A percentile compares a stretch with the other conserved stretches of the same genome.
phyloP scores from a whole-genome alignment of 2,888 invertebrate species.

The Cylindroiulus punctatus region DNA sequence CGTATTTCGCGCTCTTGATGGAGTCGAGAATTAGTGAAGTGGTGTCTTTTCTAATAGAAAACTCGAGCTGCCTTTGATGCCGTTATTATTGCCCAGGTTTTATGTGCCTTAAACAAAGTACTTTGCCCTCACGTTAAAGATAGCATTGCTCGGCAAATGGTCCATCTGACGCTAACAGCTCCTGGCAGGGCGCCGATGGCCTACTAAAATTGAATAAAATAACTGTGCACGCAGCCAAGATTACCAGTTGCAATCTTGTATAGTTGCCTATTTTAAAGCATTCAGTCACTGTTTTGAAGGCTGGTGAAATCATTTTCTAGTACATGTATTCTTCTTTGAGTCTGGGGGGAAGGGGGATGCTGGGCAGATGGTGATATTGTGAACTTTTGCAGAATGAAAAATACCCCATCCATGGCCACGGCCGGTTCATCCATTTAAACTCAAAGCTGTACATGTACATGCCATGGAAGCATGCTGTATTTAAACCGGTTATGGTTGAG shows the following conservation, averaged over 20 bases:
- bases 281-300: neutral
- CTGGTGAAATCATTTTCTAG: neutral
- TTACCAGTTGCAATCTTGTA: neutral
- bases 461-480: too few relatives aligned
- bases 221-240: neutral
- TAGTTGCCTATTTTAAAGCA: neutral
- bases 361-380: neutral
- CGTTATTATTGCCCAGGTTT: neutral
- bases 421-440: too few relatives aligned
- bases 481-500: too few relatives aligned
- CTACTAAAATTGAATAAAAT: conserved; percentile 26
- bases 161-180: conserved; percentile 3
- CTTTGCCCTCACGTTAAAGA: conserved; percentile 25
- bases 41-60: conserved; percentile 14
- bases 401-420: too few relatives aligned
- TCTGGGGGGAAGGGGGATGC: neutral
- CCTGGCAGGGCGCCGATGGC: conserved; percentile 20
- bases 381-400: neutral
- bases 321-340: neutral
- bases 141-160: conserved; percentile 22
- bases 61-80: conserved; percentile 21
- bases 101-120: conserved; percentile 32
- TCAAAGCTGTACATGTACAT: too few relatives aligned
- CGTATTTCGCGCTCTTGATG: conserved; percentile 14
- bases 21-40: conserved; percentile 32